phyloP scores from a whole-genome alignment of 2,888 invertebrate genomes.

The Adelognathus sp. region DNA sequence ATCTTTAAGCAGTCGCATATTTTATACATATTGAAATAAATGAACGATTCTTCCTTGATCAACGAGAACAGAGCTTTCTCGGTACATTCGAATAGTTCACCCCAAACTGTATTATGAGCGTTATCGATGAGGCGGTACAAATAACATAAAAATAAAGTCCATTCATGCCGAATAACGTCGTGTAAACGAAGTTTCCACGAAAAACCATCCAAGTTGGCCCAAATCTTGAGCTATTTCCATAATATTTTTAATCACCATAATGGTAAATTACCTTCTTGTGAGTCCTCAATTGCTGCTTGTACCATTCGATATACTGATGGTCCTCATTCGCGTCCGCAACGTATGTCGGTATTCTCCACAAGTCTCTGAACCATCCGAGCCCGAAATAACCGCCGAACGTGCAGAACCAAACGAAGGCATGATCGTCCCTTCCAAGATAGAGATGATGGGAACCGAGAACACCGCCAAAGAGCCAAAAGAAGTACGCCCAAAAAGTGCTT shows the following conservation, averaged over 20 bases:
- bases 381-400: constrained; percentile 93
- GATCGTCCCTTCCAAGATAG: constrained; percentile 93
- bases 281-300: constrained; percentile 84
- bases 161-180: too few relatives aligned
- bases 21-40: too few relatives aligned
- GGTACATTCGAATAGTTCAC: too few relatives aligned
- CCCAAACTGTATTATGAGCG: too few relatives aligned
- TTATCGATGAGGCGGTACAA: too few relatives aligned
- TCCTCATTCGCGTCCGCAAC: constrained; percentile 92
- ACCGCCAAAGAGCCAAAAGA: constrained; percentile 94
- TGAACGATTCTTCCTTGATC: too few relatives aligned
- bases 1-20: too few relatives aligned
- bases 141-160: too few relatives aligned
- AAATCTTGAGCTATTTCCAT: neutral
- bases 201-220: neutral
- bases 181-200: too few relatives aligned
- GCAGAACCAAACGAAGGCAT: constrained; percentile 95
- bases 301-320: constrained; percentile 85
- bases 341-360: constrained; percentile 92
- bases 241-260: neutral
- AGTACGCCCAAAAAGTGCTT: constrained; percentile 86
- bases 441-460: constrained; percentile 95
- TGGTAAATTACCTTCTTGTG: constrained; percentile 85
- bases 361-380: constrained; percentile 93
- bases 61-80: too few relatives aligned